phyloP scores from a whole-genome alignment of 2,113 vertebrate genomes.

The Petrocephalus microphthalmus region DNA sequence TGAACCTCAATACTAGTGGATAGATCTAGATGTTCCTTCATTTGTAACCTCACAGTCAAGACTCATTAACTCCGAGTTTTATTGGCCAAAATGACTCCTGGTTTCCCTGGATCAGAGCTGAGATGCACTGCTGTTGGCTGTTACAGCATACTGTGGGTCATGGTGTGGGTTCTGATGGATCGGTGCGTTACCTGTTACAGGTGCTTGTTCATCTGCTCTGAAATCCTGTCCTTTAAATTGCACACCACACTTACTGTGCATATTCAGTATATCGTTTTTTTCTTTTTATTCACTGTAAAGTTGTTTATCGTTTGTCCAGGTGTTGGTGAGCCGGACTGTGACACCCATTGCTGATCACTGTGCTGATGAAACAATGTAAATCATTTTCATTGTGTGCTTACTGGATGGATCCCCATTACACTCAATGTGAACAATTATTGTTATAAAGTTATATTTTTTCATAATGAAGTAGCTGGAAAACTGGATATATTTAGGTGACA shows the following conservation, averaged over 20 bases:
- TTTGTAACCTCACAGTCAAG: not conserved
- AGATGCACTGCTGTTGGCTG: not conserved
- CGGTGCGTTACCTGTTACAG: not conserved
- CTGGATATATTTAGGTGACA: not conserved
- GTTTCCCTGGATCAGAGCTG: not conserved
- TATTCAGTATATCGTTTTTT: not conserved
- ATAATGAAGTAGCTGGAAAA: not conserved
- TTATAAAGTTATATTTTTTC: constrained; percentile 7
- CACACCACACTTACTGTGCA: not conserved
- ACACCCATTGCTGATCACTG: not conserved
- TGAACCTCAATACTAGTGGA: not conserved
- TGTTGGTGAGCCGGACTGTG: not conserved
- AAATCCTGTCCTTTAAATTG: not conserved
- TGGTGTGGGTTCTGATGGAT: not conserved
- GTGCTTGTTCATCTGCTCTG: too few relatives aligned
- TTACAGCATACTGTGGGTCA: not conserved
- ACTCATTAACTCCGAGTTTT: not conserved
- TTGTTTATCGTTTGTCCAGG: not conserved
- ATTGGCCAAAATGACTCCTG: not conserved
- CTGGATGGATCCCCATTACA: not conserved
- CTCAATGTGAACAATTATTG: not conserved
- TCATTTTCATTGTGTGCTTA: constrained; percentile 2
- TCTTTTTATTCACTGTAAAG: not conserved
- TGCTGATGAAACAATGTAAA: not conserved
- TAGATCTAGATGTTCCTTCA: not conserved